Evolutionary conservation across 1,140 invertebrate genomes (phyloP), one percentile per base, ranked within the genome.

Genomic region (Rhysida immarginata): DNA sequence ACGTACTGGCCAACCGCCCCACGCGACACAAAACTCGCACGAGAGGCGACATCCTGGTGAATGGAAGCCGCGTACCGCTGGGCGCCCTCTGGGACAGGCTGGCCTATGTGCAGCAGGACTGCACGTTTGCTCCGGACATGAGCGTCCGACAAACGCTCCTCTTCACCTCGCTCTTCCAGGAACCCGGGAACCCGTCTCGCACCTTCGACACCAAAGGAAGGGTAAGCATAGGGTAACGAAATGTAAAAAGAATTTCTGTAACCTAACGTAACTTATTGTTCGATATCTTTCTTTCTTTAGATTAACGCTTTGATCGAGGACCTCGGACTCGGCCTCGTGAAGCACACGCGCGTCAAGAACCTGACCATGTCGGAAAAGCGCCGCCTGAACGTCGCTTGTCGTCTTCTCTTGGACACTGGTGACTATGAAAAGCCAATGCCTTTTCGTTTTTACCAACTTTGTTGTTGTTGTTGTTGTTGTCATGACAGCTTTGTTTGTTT

Each of bases 271-370:
- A 26, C 18, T 21, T 11, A n/a, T 26, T 14, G 26, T 13, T 21
- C 27, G 1, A 5, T 20, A 18, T 58, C 21, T 43, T 59, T 66
- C 48, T 52, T 65, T 67, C 62, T 74, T 49, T 66, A 86, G 83
- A 88, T 89, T 68, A 82, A 85, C 63, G 78, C 86, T 20, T 68
- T 91, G 13, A 83, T 95, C 43, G 87, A 93, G 71, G 90, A 95
- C 65, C 71, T 96, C 46, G 91, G 91, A 0, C 69, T 96, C 48
- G 84, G 85, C 58, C 84, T 86, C 71, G 85, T 91, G 50, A 77
- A 78, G 64, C 81, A 80, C 68, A 90, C 81, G 49, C 83, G 79
- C 68, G 84, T 87, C 8, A 81, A 74, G 45, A 78, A 77, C 57
- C 73, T 96, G 49, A 95, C 90, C 0, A 78, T 83, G 2, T 90